Evolutionary conservation across 2,888 invertebrate species (phyloP).

Genomic region (Drosophila rubida): DNA sequence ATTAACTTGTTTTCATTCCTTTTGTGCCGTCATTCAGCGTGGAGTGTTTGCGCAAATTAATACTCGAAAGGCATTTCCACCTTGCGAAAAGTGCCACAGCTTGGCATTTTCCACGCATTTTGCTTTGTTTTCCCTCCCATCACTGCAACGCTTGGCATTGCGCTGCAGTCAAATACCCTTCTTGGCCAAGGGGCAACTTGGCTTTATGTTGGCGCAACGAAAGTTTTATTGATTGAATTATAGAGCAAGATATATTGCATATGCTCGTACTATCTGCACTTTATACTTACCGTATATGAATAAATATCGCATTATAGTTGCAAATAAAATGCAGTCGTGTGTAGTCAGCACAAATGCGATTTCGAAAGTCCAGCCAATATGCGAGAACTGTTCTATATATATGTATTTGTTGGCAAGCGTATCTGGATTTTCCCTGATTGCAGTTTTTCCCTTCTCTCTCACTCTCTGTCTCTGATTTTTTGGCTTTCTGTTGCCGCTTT

Average conservation of each 20-base stretch:
- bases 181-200: not conserved
- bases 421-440: conserved; percentile 18
- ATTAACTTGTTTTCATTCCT: conserved; percentile 59
- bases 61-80: conserved; percentile 65
- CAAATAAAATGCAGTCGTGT: conserved; percentile 2
- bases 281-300: too few relatives aligned
- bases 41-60: conserved; percentile 67
- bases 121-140: conserved; percentile 41
- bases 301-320: too few relatives aligned
- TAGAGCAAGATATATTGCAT: too few relatives aligned
- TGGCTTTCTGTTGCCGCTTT: conserved; percentile 49
- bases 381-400: conserved; percentile 16
- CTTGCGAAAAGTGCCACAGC: conserved; percentile 50
- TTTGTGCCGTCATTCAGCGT: conserved; percentile 19
- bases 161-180: conserved; percentile 24
- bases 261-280: too few relatives aligned
- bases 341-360: conserved; percentile 1
- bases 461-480: conserved; percentile 2
- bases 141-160: conserved; percentile 31
- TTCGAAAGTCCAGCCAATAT: not conserved
- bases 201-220: not conserved
- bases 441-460: conserved; percentile 15
- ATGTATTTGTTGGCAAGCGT: conserved; percentile 19
- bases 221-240: not conserved
- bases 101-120: conserved; percentile 32